Evolutionary conservation across 2,797 vertebrate species (phyloP).

Genomic region (Halcyon leucocephala): DNA sequence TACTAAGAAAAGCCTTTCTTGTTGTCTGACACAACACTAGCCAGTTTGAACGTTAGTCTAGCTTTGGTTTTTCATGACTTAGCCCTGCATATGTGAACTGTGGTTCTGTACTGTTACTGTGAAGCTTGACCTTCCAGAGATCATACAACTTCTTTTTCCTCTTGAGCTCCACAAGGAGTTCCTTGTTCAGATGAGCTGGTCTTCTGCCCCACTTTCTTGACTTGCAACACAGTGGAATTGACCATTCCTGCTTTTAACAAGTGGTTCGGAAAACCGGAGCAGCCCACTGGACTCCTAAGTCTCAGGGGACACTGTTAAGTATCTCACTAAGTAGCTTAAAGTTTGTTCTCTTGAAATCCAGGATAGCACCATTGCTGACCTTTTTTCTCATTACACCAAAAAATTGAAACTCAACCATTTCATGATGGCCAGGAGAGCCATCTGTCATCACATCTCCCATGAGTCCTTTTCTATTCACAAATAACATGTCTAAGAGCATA

Average conservation of each 20-base stretch:
- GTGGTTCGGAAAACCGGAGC: neutral
- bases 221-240: neutral
- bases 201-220: neutral
- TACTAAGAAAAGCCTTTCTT: neutral
- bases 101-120: neutral
- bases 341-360: neutral
- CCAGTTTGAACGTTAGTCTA: neutral
- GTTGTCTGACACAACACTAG: neutral
- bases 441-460: neutral
- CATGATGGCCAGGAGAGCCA: neutral
- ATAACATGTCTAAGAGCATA: neutral
- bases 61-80: neutral
- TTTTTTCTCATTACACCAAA: neutral
- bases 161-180: neutral
- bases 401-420: neutral
- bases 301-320: neutral
- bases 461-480: neutral
- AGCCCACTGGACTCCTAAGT: neutral
- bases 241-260: neutral
- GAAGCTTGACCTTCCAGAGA: neutral
- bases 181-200: neutral
- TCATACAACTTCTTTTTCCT: neutral
- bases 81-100: neutral
- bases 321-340: neutral
- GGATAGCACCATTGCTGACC: neutral